phyloP scores from a whole-genome alignment of 2,888 invertebrate species.

The Rhagonycha lutea region DNA sequence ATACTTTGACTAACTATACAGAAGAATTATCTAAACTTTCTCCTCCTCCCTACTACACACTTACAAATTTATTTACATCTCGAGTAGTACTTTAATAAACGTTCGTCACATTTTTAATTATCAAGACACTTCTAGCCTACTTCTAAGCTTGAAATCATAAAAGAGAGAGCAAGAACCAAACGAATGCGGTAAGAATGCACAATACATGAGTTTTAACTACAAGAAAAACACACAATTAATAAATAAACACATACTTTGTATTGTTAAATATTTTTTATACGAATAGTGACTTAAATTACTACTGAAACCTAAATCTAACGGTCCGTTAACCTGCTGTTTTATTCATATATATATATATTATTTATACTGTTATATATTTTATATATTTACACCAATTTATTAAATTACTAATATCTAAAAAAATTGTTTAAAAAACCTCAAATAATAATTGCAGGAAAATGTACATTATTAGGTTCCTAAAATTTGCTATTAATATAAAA shows the following conservation, averaged over 20 bases:
- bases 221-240: constrained; percentile 24
- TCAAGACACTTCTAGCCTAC: neutral
- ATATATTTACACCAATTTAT: constrained; percentile 31
- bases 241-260: constrained; percentile 23
- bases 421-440: constrained; percentile 5
- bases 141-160: neutral
- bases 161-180: neutral
- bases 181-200: neutral
- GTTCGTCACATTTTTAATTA: neutral
- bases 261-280: constrained; percentile 23
- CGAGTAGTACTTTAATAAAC: neutral
- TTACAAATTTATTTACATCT: neutral
- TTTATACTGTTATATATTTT: constrained; percentile 20
- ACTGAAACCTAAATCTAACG: constrained; percentile 28
- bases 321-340: constrained; percentile 31
- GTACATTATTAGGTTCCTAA: constrained; percentile 6
- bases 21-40: neutral
- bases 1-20: constrained; percentile 28
- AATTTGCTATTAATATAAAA: neutral
- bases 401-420: constrained; percentile 13
- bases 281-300: constrained; percentile 19
- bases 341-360: constrained; percentile 13
- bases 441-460: constrained; percentile 29
- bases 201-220: constrained; percentile 5
- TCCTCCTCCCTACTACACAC: neutral